phyloP scores from a whole-genome alignment of 2,113 vertebrate species.

The Dasypus novemcinctus region DNA sequence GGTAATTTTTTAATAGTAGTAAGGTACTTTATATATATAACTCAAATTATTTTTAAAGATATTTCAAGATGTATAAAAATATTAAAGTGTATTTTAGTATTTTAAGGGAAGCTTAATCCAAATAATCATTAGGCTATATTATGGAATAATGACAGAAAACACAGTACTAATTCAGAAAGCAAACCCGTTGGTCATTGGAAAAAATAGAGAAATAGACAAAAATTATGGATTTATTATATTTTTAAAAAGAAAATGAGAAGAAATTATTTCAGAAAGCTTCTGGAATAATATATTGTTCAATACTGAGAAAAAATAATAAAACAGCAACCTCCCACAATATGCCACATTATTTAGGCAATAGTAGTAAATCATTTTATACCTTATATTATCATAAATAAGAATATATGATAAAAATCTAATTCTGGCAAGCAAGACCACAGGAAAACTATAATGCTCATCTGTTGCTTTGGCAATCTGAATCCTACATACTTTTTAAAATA shows the following conservation, averaged over 20 bases:
- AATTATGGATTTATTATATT: not conserved
- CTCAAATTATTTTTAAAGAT: slow-evolving; percentile 8
- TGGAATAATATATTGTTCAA: not conserved
- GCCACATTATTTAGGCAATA: not conserved
- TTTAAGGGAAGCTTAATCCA: not conserved
- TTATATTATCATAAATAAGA: not conserved
- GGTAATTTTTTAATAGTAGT: not conserved
- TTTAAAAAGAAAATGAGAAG: not conserved
- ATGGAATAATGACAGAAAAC: not conserved
- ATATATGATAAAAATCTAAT: not conserved
- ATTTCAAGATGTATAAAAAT: slow-evolving; percentile 9
- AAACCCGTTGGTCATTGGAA: not conserved
- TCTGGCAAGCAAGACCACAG: not conserved
- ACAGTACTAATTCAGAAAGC: not conserved
- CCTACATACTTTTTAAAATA: not conserved
- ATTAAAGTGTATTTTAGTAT: not conserved
- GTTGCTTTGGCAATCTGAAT: not conserved
- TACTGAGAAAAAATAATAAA: slow-evolving; percentile 14
- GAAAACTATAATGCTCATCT: not conserved
- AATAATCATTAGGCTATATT: not conserved
- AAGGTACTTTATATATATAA: not conserved
- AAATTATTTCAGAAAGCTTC: slow-evolving; percentile 10
- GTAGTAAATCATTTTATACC: not conserved
- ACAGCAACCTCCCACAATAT: not conserved
- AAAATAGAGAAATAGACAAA: not conserved